Conservation (phyloP, 2,888 invertebrate genomes). For the Phorcus lineatus region DNA sequence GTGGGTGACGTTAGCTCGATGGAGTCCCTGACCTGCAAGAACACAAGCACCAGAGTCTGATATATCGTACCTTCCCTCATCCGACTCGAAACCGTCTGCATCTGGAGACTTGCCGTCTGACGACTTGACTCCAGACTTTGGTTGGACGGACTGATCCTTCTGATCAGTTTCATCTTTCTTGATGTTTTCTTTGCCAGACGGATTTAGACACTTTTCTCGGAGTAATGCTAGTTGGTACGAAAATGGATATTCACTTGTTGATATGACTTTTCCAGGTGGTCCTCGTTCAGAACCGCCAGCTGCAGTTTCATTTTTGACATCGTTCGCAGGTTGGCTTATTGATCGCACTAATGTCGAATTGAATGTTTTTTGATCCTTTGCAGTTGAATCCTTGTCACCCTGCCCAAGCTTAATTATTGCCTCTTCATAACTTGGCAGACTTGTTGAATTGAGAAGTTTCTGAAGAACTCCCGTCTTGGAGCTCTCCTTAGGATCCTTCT, state of each 20-base stretch:
- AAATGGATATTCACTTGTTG: slow-evolving; percentile 43
- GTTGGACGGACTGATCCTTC: not conserved
- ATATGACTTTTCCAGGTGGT: slow-evolving; percentile 5
- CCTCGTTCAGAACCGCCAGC: not conserved
- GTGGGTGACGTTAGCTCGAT: not conserved
- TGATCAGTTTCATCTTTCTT: not conserved
- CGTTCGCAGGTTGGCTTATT: not conserved
- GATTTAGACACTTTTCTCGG: slow-evolving; percentile 29
- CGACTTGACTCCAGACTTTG: not conserved
- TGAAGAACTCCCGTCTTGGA: slow-evolving; percentile 16
- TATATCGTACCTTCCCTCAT: too few relatives aligned
- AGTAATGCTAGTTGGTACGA: slow-evolving; percentile 48
- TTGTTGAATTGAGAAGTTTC: not conserved
- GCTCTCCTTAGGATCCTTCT: slow-evolving; percentile 5
- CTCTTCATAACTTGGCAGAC: slow-evolving; percentile 24
- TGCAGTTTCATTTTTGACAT: not conserved
- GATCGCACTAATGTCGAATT: not conserved
- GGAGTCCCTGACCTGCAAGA: too few relatives aligned
- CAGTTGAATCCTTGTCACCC: not conserved
- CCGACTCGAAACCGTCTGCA: too few relatives aligned
- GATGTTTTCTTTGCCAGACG: not conserved
- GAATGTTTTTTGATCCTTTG: not conserved
- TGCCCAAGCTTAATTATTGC: not conserved
- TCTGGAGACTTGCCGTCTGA: too few relatives aligned
- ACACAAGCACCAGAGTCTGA: too few relatives aligned